Conservation (phyloP, 1,140 invertebrate genomes). For the Bombus polaris region DNA sequence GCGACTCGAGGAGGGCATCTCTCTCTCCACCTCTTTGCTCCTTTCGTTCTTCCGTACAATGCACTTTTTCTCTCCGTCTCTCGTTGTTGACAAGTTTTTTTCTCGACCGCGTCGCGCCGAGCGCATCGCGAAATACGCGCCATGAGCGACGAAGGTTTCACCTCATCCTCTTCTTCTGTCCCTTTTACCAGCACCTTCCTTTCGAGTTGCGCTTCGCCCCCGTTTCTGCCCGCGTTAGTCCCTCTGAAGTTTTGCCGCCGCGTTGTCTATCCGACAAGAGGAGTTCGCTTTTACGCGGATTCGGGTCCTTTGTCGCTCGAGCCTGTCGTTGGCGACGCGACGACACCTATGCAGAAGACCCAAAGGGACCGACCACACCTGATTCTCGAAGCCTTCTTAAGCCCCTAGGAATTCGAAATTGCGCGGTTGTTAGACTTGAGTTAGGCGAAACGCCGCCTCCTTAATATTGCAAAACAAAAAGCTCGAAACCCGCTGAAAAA, state of each 20-base stretch:
- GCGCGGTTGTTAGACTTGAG: slow-evolving; percentile 15
- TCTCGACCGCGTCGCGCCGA: slow-evolving; percentile 53
- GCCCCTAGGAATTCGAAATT: slow-evolving; percentile 71
- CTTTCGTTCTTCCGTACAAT: slow-evolving; percentile 61
- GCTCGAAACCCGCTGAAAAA: background rate
- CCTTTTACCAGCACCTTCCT: slow-evolving; percentile 4
- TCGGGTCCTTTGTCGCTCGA: slow-evolving; percentile 76
- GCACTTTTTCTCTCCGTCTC: slow-evolving; percentile 58
- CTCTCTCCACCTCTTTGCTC: slow-evolving; percentile 1
- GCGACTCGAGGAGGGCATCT: slow-evolving; percentile 33
- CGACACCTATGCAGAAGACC: slow-evolving; percentile 69
- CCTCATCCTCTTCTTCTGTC: slow-evolving; percentile 17
- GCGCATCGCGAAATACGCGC: slow-evolving; percentile 54
- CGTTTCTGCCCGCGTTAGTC: slow-evolving; percentile 42
- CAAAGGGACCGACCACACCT: slow-evolving; percentile 76
- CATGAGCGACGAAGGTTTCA: slow-evolving; percentile 46
- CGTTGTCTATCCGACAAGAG: slow-evolving; percentile 73
- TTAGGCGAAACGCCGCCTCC: background rate
- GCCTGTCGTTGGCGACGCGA: slow-evolving; percentile 62
- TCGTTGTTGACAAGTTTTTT: slow-evolving; percentile 43
- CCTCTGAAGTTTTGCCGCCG: slow-evolving; percentile 76
- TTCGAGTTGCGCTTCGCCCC: slow-evolving; percentile 31
- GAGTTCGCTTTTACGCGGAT: slow-evolving; percentile 78
- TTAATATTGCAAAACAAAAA: background rate
- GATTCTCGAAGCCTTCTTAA: slow-evolving; percentile 66